phyloP scores from a whole-genome alignment of 2,113 vertebrate genomes.

The Actenoides hombroni region DNA sequence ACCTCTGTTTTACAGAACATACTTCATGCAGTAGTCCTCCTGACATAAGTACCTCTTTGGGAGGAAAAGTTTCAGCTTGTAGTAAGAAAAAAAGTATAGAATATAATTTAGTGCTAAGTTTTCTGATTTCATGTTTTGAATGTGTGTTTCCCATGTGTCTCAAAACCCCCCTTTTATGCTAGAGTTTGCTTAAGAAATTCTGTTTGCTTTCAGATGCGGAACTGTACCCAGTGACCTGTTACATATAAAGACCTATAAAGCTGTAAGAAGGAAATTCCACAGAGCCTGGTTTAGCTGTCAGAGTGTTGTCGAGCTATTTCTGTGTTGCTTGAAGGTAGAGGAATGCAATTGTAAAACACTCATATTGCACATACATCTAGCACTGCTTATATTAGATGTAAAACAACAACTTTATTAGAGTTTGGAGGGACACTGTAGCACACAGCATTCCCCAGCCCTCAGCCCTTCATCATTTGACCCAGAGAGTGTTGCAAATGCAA shows the following conservation, averaged over 20 bases:
- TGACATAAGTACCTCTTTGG: background rate
- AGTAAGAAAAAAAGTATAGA: background rate
- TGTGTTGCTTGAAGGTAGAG: background rate
- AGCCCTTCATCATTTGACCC: background rate
- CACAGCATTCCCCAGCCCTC: background rate
- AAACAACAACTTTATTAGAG: background rate
- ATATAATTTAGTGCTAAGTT: background rate
- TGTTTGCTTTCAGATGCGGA: background rate
- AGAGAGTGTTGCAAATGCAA: background rate
- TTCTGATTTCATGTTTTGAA: background rate
- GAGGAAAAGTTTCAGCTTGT: background rate
- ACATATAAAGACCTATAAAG: background rate
- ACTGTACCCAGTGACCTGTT: background rate
- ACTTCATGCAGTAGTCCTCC: background rate
- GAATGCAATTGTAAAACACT: background rate
- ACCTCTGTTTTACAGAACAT: background rate
- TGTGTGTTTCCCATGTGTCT: background rate
- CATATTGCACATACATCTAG: background rate
- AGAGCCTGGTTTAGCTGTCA: background rate
- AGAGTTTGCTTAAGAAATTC: background rate
- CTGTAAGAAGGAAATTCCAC: background rate
- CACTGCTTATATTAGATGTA: background rate
- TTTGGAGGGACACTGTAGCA: background rate
- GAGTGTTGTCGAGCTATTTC: background rate
- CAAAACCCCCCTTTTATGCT: background rate